Evolutionary conservation across 2,888 invertebrate genomes (phyloP).

Genomic region (Ramazzottius varieornatus): DNA sequence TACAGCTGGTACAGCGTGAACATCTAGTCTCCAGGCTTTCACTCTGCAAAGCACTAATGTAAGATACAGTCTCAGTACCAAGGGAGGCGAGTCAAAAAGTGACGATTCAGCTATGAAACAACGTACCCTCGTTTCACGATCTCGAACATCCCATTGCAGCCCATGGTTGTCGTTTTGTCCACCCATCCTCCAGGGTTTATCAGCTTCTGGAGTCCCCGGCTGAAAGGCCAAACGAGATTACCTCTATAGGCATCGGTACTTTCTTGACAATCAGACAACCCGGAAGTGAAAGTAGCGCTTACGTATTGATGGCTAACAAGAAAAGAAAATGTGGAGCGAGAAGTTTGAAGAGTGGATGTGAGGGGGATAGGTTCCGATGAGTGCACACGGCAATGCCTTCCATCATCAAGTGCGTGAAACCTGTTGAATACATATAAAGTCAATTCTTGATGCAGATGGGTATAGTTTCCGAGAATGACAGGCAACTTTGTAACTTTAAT

Average conservation of each 20-base stretch:
- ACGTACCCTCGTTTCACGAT: conserved; percentile 22
- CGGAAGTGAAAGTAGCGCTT: too few relatives aligned
- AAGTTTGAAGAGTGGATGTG: conserved; percentile 26
- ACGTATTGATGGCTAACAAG: conserved; percentile 26
- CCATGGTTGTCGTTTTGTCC: conserved; percentile 25
- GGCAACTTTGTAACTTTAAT: neutral
- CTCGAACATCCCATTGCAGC: conserved; percentile 23
- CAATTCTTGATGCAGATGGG: too few relatives aligned
- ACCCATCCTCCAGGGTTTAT: conserved; percentile 25
- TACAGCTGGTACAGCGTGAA: conserved; percentile 20
- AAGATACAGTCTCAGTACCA: neutral
- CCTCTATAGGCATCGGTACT: neutral
- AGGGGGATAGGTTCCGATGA: conserved; percentile 24
- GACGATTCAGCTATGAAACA: neutral
- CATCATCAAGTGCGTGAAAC: conserved; percentile 26
- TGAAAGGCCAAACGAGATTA: conserved; percentile 10
- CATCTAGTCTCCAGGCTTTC: conserved; percentile 12
- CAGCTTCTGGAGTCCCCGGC: conserved; percentile 22
- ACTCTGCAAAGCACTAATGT: conserved; percentile 9
- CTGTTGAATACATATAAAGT: conserved; percentile 12
- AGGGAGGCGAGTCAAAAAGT: neutral
- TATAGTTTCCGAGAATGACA: too few relatives aligned
- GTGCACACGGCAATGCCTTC: conserved; percentile 24
- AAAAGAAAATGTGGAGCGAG: conserved; percentile 26
- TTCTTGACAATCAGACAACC: neutral